Base-by-base conservation (phyloP, 2,797 vertebrate species). In the Echiichthys vipera region DNA sequence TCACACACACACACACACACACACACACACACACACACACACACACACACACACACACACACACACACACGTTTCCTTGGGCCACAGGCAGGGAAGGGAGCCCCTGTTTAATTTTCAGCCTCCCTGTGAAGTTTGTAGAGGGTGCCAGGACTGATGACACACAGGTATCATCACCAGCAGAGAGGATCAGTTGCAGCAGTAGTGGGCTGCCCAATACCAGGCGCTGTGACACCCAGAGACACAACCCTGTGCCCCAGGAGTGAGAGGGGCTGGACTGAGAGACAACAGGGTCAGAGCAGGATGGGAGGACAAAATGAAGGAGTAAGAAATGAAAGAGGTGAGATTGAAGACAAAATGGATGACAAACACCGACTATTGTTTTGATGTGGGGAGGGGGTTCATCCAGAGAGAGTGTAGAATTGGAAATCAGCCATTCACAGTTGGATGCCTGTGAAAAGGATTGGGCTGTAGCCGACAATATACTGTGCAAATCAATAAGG, bases 31-130 rank as follows among this genome's bases (percentile, higher is more conserved):
- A 63, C 54, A 59, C 56, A 46, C 56, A 63, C 25, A 1, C 36
- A 46, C 50, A 61, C 64, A 40, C 45, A 64, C 22, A 53, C 12
- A 64, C 64, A 55, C 47, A 71, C 46, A 59, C 63, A 42, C 54
- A 69, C 24, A 43, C 49, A 61, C 55, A 81, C 42, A 71, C 20
- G 49, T 57, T 77, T 79, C 36, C 65, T 53, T 71, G 30, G 83
- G 78, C 84, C 83, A 87, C 89, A 89, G 89, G 78, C 88, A 74
- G 93, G 53, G 88, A 90, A 87, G 91, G 91, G 91, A 93, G 88
- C 89, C 92, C 90, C 93, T 62, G 90, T 92, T 93, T 94, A 94
- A 95, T 94, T 94, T 93, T 87, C 93, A 93, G 87, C 88, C 89
- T 92, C 86, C 91, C 90, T 80, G 88, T 92, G 89, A 93, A 91